These are phyloP conservation scores for Harpagoxenus sublaevis DNA, from an alignment of 2,888 invertebrate species.

Conservation along the genomic window DNA sequence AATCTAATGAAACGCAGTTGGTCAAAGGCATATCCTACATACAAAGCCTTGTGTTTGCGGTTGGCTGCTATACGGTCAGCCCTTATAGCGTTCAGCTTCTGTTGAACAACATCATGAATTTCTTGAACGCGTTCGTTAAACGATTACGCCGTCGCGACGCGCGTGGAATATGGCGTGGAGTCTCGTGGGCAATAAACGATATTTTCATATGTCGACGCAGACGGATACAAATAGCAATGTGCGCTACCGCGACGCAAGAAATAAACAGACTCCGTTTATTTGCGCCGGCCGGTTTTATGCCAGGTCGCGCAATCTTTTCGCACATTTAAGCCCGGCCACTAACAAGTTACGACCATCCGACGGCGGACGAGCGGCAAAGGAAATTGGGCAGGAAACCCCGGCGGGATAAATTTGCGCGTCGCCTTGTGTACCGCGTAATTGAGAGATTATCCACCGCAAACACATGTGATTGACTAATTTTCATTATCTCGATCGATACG, in stretches of 20 bases:
- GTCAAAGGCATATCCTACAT: background rate
- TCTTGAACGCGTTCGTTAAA: slow-evolving; percentile 6
- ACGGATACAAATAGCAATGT: slow-evolving; percentile 12
- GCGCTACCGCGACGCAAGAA: background rate
- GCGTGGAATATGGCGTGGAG: background rate
- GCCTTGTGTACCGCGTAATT: slow-evolving; percentile 13
- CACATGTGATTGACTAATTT: slow-evolving; percentile 47
- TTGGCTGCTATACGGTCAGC: background rate
- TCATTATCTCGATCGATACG: slow-evolving; percentile 43
- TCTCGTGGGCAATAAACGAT: slow-evolving; percentile 8
- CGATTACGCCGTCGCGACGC: slow-evolving; percentile 13
- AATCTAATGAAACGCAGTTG: background rate
- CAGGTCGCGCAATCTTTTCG: background rate
- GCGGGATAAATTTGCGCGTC: slow-evolving; percentile 9
- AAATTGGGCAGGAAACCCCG: slow-evolving; percentile 21
- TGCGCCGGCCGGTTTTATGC: slow-evolving; percentile 4
- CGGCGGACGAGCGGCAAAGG: background rate
- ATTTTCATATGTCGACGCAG: slow-evolving; percentile 16
- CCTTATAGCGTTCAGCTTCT: background rate
- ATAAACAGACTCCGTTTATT: slow-evolving; percentile 20
- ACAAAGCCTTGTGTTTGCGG: background rate
- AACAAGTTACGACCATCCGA: background rate
- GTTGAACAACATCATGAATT: background rate
- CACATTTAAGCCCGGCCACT: background rate
- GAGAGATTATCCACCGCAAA: slow-evolving; percentile 8